Base-by-base conservation (phyloP, 2,113 vertebrate genomes). In the Vulpes lagopus region DNA sequence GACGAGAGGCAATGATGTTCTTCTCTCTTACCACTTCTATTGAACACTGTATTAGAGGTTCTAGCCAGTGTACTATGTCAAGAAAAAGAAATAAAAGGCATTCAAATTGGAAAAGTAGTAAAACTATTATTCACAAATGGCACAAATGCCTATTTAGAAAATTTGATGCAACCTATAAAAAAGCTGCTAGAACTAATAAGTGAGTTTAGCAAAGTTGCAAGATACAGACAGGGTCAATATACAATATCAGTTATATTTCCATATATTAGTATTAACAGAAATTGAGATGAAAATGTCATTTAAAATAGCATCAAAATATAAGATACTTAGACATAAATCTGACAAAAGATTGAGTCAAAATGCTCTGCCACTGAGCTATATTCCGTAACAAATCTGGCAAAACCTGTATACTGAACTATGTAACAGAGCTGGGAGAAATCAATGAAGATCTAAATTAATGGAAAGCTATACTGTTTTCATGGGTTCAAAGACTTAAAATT, bases 251-350 rank as follows among this genome's bases (percentile, higher is more conserved):
- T n/a, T 71, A 11, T 73, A 89, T 84, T 93, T 83, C 38, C 53
- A 89, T 20, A 11, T 84, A 84, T 51, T 89, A 89, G 38, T 60
- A 84, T 43, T 79, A 93, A 93, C 22, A 88, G 16, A 89, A 93
- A 93, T 3, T 53, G 53, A 96, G 38, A 64, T 81, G 60, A 94
- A 69, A 94, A 62, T 51, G 62, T 2, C 65, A 79, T 62, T 69
- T 59, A 43, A 80, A 91, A 73, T 19, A 73, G 22, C 60, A 71
- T n/a, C 32, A 93, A 57, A 82, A 76, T 59, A 51, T 2, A 59
- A 60, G 82, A 83, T 30, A 89, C 25, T 83, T 65, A 59, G 11
- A 8, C 14, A 55, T 49, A 91, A 73, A 32, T 30, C 23, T 69
- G 20, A 89, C 55, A 76, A 83, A 59, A 82, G 49, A 30, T 57